phyloP scores from a whole-genome alignment of 1,140 invertebrate genomes.

The Formica selysi region DNA sequence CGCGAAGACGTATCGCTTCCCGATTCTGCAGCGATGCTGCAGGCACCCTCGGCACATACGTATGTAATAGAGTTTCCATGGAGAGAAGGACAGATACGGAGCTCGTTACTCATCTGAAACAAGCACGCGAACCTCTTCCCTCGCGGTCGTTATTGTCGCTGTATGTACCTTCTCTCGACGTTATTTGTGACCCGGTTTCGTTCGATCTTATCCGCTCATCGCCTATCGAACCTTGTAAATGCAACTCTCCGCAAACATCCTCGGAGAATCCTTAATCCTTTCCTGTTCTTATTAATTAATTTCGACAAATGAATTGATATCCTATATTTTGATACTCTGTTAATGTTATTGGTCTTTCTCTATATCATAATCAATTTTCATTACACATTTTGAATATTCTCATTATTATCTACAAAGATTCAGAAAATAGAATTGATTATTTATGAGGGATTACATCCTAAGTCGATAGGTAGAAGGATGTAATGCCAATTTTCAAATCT shows the following conservation, averaged over 20 bases:
- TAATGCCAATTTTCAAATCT: background rate
- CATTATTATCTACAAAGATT: background rate
- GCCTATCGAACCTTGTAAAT: slow-evolving; percentile 7
- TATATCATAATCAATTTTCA: background rate
- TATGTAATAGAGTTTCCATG: slow-evolving; percentile 36
- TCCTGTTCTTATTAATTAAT: slow-evolving; percentile 12
- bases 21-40: slow-evolving; percentile 44
- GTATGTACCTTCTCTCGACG: slow-evolving; percentile 9
- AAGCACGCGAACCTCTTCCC: slow-evolving; percentile 33
- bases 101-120: slow-evolving; percentile 69
- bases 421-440: background rate
- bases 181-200: slow-evolving; percentile 22
- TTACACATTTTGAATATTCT: background rate
- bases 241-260: slow-evolving; percentile 26
- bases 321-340: background rate
- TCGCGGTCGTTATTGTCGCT: background rate
- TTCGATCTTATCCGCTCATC: slow-evolving; percentile 27
- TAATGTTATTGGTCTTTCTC: background rate
- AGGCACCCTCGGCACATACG: slow-evolving; percentile 54
- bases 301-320: slow-evolving; percentile 10
- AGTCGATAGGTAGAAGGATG: background rate
- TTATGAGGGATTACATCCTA: background rate
- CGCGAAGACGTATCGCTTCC: slow-evolving; percentile 54
- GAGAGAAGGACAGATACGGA: slow-evolving; percentile 59
- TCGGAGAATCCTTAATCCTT: slow-evolving; percentile 1